phyloP scores from a whole-genome alignment of 2,797 vertebrate species.

The Propithecus perrieri region DNA sequence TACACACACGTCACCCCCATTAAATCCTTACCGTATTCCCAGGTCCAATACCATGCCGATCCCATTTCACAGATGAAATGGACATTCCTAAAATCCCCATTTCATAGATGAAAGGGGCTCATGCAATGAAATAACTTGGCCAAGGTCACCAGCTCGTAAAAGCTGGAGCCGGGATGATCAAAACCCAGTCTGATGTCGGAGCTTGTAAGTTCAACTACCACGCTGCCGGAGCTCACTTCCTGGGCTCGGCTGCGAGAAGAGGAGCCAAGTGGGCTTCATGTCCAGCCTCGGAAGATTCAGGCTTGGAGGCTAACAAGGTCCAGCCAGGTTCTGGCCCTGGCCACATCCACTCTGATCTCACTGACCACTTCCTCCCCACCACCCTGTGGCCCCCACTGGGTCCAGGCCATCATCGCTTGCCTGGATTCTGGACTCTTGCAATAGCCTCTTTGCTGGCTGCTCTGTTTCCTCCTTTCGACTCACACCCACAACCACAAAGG shows the following conservation, averaged over 20 bases:
- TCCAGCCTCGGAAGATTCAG: background rate
- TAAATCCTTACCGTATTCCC: background rate
- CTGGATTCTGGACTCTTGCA: background rate
- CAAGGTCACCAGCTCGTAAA: background rate
- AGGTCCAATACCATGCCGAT: background rate
- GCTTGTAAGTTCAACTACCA: background rate
- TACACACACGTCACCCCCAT: background rate
- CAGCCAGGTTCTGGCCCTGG: background rate
- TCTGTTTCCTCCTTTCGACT: too few species aligned
- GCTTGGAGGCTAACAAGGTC: background rate
- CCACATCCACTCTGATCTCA: background rate
- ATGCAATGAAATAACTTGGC: background rate
- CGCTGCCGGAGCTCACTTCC: background rate
- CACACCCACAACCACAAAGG: background rate
- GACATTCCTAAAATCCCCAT: background rate
- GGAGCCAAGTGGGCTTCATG: accelerated
- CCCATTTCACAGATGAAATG: background rate
- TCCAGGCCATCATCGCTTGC: background rate
- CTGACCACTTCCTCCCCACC: background rate
- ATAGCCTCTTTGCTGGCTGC: background rate
- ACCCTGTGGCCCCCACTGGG: accelerated
- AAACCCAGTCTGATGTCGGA: background rate
- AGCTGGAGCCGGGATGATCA: background rate
- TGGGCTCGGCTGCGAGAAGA: background rate
- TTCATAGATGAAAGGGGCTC: background rate